Conservation (phyloP, 2,797 vertebrate genomes). For the Cynodonichthys magdalenae region DNA sequence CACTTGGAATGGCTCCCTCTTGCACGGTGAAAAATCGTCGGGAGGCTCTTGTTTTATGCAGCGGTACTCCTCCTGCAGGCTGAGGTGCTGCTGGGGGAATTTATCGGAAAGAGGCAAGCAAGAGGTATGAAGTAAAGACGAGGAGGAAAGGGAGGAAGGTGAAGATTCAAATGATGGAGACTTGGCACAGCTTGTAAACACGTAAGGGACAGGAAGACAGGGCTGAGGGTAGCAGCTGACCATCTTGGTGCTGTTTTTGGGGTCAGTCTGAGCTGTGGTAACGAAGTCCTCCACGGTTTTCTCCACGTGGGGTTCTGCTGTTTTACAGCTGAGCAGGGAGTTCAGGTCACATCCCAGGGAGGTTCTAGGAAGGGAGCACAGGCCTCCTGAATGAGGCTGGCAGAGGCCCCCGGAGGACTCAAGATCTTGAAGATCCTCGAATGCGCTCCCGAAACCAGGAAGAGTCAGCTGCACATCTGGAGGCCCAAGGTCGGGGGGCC, state of each 20-base stretch:
- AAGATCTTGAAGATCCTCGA: slow-evolving; percentile 83
- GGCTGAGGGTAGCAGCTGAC: slow-evolving; percentile 55
- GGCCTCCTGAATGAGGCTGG: slow-evolving; percentile 76
- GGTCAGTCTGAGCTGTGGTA: slow-evolving; percentile 69
- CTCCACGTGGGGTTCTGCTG: slow-evolving; percentile 83
- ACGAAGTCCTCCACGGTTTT: slow-evolving; percentile 74
- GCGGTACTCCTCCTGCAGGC: slow-evolving; percentile 69
- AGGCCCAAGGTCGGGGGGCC: slow-evolving; percentile 82
- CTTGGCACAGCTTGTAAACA: slow-evolving; percentile 68
- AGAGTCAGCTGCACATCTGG: slow-evolving; percentile 84
- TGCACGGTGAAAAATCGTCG: slow-evolving; percentile 82
- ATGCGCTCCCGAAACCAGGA: slow-evolving; percentile 84
- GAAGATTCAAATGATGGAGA: slow-evolving; percentile 63
- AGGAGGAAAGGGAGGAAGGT: slow-evolving; percentile 78
- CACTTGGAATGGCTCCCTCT: slow-evolving; percentile 73
- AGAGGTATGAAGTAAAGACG: slow-evolving; percentile 54
- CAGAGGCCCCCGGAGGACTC: slow-evolving; percentile 79
- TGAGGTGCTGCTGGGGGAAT: slow-evolving; percentile 67
- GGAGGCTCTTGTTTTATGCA: slow-evolving; percentile 88
- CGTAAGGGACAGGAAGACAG: slow-evolving; percentile 54
- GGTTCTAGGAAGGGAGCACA: slow-evolving; percentile 77
- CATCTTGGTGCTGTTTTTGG: slow-evolving; percentile 49
- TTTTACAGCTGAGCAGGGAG: slow-evolving; percentile 85
- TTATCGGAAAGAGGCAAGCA: slow-evolving; percentile 47
- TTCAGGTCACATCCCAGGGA: slow-evolving; percentile 82